Evolutionary conservation across 2,113 vertebrate species (phyloP).

Genomic region (Meleagris gallopavo): DNA sequence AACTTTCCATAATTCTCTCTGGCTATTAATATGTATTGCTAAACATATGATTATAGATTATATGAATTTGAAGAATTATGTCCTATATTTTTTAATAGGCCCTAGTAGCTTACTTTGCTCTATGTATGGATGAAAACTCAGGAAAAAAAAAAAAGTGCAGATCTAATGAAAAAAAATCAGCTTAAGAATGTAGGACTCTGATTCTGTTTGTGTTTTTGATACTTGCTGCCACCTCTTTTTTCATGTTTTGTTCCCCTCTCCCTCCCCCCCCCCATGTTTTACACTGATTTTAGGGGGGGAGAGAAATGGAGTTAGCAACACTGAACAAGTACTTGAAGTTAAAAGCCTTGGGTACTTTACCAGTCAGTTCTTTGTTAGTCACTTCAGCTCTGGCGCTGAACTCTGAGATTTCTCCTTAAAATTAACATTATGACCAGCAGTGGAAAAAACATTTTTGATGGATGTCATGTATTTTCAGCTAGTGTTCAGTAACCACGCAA

Average conservation of each 20-base stretch:
- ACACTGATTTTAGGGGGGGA: neutral
- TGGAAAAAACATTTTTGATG: neutral
- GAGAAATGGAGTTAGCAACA: neutral
- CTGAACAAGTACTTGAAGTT: slow-evolving; percentile 4
- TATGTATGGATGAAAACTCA: neutral
- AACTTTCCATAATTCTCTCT: neutral
- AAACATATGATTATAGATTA: neutral
- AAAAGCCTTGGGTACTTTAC: neutral
- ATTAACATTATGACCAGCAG: neutral
- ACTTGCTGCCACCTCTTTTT: neutral
- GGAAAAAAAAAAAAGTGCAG: neutral
- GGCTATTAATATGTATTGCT: neutral
- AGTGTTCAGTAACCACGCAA: neutral
- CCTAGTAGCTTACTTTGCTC: neutral
- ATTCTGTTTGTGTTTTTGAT: neutral
- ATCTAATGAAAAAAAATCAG: neutral
- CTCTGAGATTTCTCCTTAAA: neutral
- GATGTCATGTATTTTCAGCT: neutral
- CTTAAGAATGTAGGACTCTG: neutral
- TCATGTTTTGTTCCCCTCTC: too few relatives aligned
- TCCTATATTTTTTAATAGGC: neutral
- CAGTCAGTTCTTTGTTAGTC: neutral
- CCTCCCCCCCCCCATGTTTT: neutral
- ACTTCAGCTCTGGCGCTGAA: neutral
- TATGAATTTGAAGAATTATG: neutral